Base-by-base conservation (phyloP, 2,888 invertebrate genomes). In the Oscheius sp. region DNA sequence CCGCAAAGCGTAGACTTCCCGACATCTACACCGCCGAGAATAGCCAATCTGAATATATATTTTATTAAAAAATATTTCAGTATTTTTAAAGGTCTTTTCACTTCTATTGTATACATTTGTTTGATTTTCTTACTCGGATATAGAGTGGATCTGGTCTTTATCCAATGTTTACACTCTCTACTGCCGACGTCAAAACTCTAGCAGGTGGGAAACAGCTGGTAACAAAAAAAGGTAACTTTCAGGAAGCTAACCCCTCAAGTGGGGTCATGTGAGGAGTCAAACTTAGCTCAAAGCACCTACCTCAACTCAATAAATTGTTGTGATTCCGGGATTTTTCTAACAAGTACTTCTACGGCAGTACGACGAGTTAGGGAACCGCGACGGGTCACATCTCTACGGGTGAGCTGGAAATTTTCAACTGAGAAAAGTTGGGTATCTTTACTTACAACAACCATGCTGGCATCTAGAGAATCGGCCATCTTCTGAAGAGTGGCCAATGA, bases 1-100 rank as follows among this genome's bases (percentile, higher is more conserved):
- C 98, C 98, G 41, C 97, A 91, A 43, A 98, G 91, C 0, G 97
- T 98, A 6, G 96, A 96, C 89, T 98, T 98, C 29, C 82, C 82
- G 2, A 84, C 95, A 90, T 96, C 96, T 81, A 95, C 95, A 82
- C 94, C 94, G 0, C 98, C 98, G 89, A 96, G 92, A 43, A 98
- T 96, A 0, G 96, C 96, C 3, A 96, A 92, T 63, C 96, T 91
- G 59, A 96, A 91, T 89, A 61, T 16, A 18, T 41, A 18, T 18
- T 43, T 43, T 59, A 13, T 5, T 35, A 29, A n/a, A n/a, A n/a
- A n/a, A n/a, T n/a, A n/a, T n/a, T n/a, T n/a, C n/a, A n/a, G n/a
- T 23, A 9, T 53, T 18, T 25, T 56, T 56, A 56, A 5, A 56
- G 6, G 56, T 23, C 23, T 56, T 35, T 35, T 35, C 35, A 9